A percentile compares a stretch with the other conserved stretches of the same genome.
Evolutionary conservation across 1,140 invertebrate genomes (phyloP).

Genomic region (Phthorimaea operculella): DNA sequence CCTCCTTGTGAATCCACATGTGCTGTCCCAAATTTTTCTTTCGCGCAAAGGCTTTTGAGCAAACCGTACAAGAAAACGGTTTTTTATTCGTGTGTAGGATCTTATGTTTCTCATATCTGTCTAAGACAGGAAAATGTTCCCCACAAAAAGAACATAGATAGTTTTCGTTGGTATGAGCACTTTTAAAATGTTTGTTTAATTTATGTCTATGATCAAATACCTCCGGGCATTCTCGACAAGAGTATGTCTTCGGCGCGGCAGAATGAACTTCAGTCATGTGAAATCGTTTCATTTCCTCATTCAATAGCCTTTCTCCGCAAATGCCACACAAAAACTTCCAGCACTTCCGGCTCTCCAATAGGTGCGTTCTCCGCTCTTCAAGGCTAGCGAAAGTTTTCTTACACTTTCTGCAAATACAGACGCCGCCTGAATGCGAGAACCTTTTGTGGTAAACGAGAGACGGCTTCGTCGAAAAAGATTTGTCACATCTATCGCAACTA

Average conservation of each 20-base stretch:
- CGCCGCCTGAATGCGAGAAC: conserved; percentile 16
- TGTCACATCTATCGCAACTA: conserved; percentile 64
- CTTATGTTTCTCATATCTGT: conserved; percentile 37
- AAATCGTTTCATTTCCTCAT: conserved; percentile 13
- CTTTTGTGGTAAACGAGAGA: conserved; percentile 24
- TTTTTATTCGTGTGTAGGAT: conserved; percentile 52
- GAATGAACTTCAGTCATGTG: conserved; percentile 21
- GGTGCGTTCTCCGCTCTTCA: conserved; percentile 30
- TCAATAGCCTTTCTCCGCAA: conserved; percentile 22
- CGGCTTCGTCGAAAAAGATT: conserved; percentile 47
- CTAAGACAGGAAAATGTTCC: no score
- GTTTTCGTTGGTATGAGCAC: conserved; percentile 18
- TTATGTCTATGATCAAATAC: conserved; percentile 12
- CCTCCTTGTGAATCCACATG: conserved; percentile 60
- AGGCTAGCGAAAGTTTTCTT: conserved; percentile 27
- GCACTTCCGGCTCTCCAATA: conserved; percentile 24
- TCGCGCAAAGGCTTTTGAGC: conserved; percentile 64
- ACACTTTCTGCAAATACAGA: conserved; percentile 35
- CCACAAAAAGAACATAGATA: conserved; percentile 17
- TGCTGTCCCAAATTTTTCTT: conserved; percentile 68
- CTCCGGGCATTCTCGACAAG: conserved; percentile 17
- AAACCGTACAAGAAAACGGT: conserved; percentile 43
- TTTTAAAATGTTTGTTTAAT: conserved; percentile 20
- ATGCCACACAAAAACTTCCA: conserved; percentile 29
- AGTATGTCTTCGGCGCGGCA: conserved; percentile 12